These are phyloP conservation scores for Microdon myrmicae DNA, from an alignment of 2,888 invertebrate genomes.

Conservation along the genomic window DNA sequence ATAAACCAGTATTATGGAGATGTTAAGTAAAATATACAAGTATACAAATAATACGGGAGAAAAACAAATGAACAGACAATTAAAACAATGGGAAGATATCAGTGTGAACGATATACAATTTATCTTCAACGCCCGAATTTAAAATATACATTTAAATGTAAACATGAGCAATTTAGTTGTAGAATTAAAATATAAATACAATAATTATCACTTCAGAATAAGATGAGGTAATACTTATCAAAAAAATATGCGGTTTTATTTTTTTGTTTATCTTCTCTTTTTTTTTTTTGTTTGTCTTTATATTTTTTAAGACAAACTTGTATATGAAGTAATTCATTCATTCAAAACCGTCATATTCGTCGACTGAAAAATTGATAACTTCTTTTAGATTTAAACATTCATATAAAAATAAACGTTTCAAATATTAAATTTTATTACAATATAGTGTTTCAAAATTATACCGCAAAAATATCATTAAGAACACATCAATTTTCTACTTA, in stretches of 20 bases:
- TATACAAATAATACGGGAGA: constrained; percentile 42
- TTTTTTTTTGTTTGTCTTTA: constrained; percentile 10
- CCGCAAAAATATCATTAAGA: no score
- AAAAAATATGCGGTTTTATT: constrained; percentile 16
- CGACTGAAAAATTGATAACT: no score
- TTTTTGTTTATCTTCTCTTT: constrained; percentile 17
- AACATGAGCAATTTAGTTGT: constrained; percentile 41
- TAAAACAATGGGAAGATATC: constrained; percentile 18
- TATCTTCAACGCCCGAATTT: constrained; percentile 57
- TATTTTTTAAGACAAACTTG: no score
- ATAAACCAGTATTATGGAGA: constrained; percentile 19
- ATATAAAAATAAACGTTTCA: no score
- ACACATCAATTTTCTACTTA: no score
- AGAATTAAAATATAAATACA: constrained; percentile 51
- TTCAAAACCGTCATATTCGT: no score
- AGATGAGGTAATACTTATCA: constrained; percentile 41
- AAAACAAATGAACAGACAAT: constrained; percentile 18
- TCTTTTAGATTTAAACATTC: no score
- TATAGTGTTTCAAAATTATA: no score
- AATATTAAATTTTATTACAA: no score
- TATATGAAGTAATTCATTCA: no score
- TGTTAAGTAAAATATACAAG: constrained; percentile 30
- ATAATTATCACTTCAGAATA: constrained; percentile 39
- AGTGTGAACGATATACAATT: constrained; percentile 44
- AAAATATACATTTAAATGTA: constrained; percentile 55